These are phyloP conservation scores for Rhagophthalmus giganteus DNA, from an alignment of 2,888 invertebrate species.

Conservation along the genomic window DNA sequence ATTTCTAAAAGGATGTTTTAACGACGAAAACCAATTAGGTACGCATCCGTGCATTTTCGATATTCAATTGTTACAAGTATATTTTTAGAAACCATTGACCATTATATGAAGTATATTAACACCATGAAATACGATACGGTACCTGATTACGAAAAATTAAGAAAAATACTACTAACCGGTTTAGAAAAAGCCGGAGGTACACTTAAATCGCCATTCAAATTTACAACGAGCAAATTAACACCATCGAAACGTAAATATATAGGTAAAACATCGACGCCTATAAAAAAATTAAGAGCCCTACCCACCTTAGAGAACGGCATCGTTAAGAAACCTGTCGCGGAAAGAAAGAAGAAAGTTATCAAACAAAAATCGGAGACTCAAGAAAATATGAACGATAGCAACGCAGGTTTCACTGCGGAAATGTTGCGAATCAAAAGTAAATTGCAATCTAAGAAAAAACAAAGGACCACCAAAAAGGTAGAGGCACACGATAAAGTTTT, in stretches of 20 bases:
- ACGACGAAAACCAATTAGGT: conserved; percentile 51
- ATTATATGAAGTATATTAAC: conserved; percentile 70
- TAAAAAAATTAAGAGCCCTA: conserved; percentile 26
- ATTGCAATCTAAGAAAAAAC: conserved; percentile 17
- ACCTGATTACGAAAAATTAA: conserved; percentile 75
- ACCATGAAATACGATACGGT: conserved; percentile 69
- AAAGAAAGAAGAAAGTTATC: conserved; percentile 1
- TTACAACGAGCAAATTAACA: conserved; percentile 47
- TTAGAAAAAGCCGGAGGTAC: conserved; percentile 65
- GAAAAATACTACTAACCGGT: conserved; percentile 66
- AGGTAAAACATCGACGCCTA: conserved; percentile 17
- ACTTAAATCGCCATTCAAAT: conserved; percentile 63
- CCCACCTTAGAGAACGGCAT: no score
- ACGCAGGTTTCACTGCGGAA: conserved; percentile 30
- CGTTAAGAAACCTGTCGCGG: neutral
- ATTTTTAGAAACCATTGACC: conserved; percentile 62
- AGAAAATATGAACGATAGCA: neutral
- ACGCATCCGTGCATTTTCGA: conserved; percentile 29
- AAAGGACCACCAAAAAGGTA: conserved; percentile 4
- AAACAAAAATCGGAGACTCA: neutral
- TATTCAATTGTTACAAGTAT: neutral
- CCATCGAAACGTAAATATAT: conserved; percentile 34
- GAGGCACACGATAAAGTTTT: conserved; percentile 6
- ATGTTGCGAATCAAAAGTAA: conserved; percentile 32
- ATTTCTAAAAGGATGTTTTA: conserved; percentile 56